Base-by-base conservation (phyloP, 2,797 vertebrate genomes). In the Emys orbicularis region DNA sequence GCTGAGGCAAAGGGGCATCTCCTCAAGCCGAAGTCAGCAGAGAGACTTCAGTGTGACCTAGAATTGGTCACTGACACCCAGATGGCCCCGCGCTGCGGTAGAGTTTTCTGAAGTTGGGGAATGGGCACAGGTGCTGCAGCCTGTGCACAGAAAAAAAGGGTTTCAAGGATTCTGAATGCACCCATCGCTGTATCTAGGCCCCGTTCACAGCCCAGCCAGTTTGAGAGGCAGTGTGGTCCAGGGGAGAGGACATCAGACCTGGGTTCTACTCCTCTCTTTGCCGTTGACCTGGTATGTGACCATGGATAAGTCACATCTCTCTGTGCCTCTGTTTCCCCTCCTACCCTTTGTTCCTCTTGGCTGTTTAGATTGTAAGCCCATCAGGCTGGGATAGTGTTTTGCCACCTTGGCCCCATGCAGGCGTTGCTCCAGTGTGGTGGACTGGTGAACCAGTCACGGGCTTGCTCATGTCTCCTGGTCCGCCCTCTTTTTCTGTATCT, bases 11-110 rank as follows among this genome's bases (percentile, higher is more conserved):
- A 11, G 2, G 3, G 12, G 91, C 6, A 0, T 8, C 5, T 54
- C 85, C 77, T 21, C 0, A 0, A 50, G 79, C 41, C 77, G 84
- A 19, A 86, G 15, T 34, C 7, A 23, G 5, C 65, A 25, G 0
- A 0, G 89, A 81, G 56, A 5, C 8, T 53, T 13, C 76, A 0
- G 0, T 53, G 68, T 68, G 27, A 47, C 29, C 81, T 83, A 12
- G 44, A 53, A 47, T 83, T 27, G 80, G 54, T 29, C 10, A 1
- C 1, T 12, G 81, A 54, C 83, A 8, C 41, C 41, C 41, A 41
- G 41, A 41, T 41, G 41, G 41, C 41, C 41, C 41, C 41, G 41
- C 41, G 41, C 41, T 41, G 41, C 41, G 41, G 4, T 57, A 72
- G 53, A 50, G 7, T 90, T 37, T 81, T 65, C 49, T 37, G 37